These are phyloP conservation scores for Sebastes vulpes DNA, from an alignment of 2,797 vertebrate genomes.

Conservation along the genomic window DNA sequence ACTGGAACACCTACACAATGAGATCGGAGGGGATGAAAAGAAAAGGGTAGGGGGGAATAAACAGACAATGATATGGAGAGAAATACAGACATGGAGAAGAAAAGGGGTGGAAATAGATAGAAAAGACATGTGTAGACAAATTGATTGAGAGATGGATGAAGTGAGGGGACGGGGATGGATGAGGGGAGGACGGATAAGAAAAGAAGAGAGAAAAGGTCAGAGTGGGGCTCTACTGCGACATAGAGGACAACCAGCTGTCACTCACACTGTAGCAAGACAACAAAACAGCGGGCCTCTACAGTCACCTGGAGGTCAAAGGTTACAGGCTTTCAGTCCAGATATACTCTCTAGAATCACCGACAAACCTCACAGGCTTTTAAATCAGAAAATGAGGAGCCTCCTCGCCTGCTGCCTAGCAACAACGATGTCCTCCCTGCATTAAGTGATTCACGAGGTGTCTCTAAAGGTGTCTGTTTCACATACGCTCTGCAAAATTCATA, in stretches of 20 bases:
- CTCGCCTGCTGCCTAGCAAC: slow-evolving; percentile 82
- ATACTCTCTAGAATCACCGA: slow-evolving; percentile 22
- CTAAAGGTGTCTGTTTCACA: slow-evolving; percentile 36
- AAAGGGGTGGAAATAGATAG: background rate
- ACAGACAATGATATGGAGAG: slow-evolving; percentile 19
- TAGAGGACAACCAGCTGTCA: slow-evolving; percentile 59
- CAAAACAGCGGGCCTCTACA: slow-evolving; percentile 34
- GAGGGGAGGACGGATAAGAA: slow-evolving; percentile 30
- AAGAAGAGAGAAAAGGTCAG: slow-evolving; percentile 56
- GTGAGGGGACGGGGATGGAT: slow-evolving; percentile 24
- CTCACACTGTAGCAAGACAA: slow-evolving; percentile 42
- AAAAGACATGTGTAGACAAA: slow-evolving; percentile 19
- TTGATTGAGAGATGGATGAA: slow-evolving; percentile 43
- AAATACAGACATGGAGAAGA: background rate
- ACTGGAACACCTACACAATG: slow-evolving; percentile 92
- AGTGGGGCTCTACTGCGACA: slow-evolving; percentile 30
- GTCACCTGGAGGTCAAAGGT: slow-evolving; percentile 57
- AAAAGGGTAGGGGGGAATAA: slow-evolving; percentile 17
- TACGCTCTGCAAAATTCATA: slow-evolving; percentile 8
- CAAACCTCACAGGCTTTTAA: slow-evolving; percentile 26
- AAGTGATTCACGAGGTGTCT: slow-evolving; percentile 61
- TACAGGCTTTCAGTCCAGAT: slow-evolving; percentile 24
- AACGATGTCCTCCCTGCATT: slow-evolving; percentile 52
- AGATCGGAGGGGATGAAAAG: slow-evolving; percentile 43
- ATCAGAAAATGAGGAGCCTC: slow-evolving; percentile 35